Conservation (phyloP, 2,888 invertebrate genomes). For the Lasioglossum oenotherae region DNA sequence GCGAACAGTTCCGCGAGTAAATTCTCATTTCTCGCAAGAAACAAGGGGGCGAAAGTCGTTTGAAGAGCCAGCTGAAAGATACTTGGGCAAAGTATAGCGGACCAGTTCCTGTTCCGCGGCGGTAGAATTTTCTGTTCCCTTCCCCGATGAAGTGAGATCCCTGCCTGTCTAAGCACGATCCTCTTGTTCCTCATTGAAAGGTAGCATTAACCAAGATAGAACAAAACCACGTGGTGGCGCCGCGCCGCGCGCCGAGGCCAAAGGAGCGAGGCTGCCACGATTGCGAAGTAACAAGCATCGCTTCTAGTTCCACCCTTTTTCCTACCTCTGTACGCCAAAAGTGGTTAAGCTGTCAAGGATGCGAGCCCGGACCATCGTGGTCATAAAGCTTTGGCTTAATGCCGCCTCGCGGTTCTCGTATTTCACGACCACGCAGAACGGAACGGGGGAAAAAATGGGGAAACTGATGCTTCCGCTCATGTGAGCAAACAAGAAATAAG, state of each 20-base stretch:
- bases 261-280: slow-evolving; percentile 34
- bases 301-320: slow-evolving; percentile 15
- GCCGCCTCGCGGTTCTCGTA: slow-evolving; percentile 39
- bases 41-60: slow-evolving; percentile 26
- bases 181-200: slow-evolving; percentile 49
- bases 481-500: slow-evolving; percentile 42
- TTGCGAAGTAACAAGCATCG: slow-evolving; percentile 44
- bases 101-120: slow-evolving; percentile 6
- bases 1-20: not conserved
- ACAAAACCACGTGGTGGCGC: slow-evolving; percentile 31
- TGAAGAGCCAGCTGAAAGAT: slow-evolving; percentile 28
- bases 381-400: slow-evolving; percentile 65
- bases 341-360: slow-evolving; percentile 65
- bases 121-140: slow-evolving; percentile 30
- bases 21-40: slow-evolving; percentile 7
- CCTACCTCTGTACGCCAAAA: slow-evolving; percentile 35
- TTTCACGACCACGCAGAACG: slow-evolving; percentile 22
- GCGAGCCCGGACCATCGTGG: slow-evolving; percentile 51
- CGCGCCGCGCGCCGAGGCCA: not conserved
- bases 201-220: slow-evolving; percentile 42
- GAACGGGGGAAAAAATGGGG: not conserved
- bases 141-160: slow-evolving; percentile 42
- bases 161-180: slow-evolving; percentile 41
- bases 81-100: slow-evolving; percentile 8
- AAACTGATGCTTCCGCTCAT: slow-evolving; percentile 14